Evolutionary conservation across 2,797 vertebrate genomes (phyloP), one percentile per base, ranked within the genome.

Genomic region (Notamacropus eugenii): DNA sequence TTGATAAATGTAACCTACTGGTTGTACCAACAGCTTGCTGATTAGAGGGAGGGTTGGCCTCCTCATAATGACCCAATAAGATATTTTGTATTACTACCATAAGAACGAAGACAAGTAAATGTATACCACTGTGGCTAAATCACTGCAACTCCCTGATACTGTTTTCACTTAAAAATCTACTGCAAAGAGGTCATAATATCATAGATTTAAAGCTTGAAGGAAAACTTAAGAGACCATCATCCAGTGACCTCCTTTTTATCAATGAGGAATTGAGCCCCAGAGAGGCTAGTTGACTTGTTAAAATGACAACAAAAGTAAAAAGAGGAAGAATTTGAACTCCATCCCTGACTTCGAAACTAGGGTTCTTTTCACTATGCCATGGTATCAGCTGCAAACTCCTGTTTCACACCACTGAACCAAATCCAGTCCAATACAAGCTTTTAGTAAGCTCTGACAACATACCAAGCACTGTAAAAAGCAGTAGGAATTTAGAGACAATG

Each of bases 81-180:
- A 50, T 50, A 87, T 87, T 87, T 87, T 87, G 24, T 12, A 87
- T 50, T 67, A 91, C 50, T 12, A 5, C 31, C 93, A 54, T 74
- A 67, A 82, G 74, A 58, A 87, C 6, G 2, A 90, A 56, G 29
- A 54, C 31, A 90, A 59, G 87, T 93, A 97, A 97, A 74, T 40
- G 95, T 34, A 95, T 55, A 93, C 0, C 31, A 54, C 28, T 96
- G 92, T 91, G 52, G 95, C 46, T 27, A 46, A 92, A 46, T 95
- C 56, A 34, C n/a, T 95, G 96, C 87, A 62, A 12, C 59, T 9
- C 90, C 22, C 59, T 67, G 27, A 82, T 24, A 54, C 94, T 3
- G 11, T 74, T 28, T 92, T 93, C 90, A 67, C 59, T 96, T 96
- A 96, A 97, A 96, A 92, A 94, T 40, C 93, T 95, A 29, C 92